Evolutionary conservation across 2,797 vertebrate species (phyloP), one percentile per base, ranked within the genome.

Genomic region (Rhynchotus rufescens): DNA sequence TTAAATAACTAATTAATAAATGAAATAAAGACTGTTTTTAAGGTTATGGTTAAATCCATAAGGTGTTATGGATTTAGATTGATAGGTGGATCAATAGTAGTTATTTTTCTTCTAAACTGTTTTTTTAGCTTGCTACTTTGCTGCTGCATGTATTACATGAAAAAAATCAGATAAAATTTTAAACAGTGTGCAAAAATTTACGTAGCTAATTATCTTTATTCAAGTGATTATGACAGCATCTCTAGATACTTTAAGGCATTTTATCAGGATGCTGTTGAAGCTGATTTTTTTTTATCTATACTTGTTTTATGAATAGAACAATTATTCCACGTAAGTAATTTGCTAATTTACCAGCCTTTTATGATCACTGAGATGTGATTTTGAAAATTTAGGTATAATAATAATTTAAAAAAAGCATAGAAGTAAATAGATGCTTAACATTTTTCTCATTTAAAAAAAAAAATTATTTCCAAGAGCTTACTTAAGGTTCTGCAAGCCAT

Each of bases 21-120:
- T 56, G 6, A 72, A 78, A 45, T 82, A 40, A 30, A 17, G 20
- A 28, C 66, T 32, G 34, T 34, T 30, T 88, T 85, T 57, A 45
- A 52, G 15, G 5, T 56, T 77, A n/a, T n/a, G n/a, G n/a, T n/a
- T n/a, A n/a, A n/a, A n/a, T n/a, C n/a, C n/a, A n/a, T n/a, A n/a
- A n/a, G n/a, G n/a, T 40, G 3, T 66, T 80, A 91, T 85, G 97
- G 96, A 86, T 89, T 91, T 79, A 77, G 84, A 71, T 81, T 56
- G 22, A 60, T 84, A 84, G 62, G 67, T 92, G 84, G 77, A 91
- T 94, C 42, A 88, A 8, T 21, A 56, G 49, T 49, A 5, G 60
- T 80, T 71, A 26, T 28, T 61, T 52, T 77, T 89, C 45, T 17
- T 8, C 16, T 59, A 19, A 15, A 52, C n/a, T n/a, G n/a, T 32